These are phyloP conservation scores for Microdon myrmicae DNA, from an alignment of 2,888 invertebrate species.

Conservation along the genomic window DNA sequence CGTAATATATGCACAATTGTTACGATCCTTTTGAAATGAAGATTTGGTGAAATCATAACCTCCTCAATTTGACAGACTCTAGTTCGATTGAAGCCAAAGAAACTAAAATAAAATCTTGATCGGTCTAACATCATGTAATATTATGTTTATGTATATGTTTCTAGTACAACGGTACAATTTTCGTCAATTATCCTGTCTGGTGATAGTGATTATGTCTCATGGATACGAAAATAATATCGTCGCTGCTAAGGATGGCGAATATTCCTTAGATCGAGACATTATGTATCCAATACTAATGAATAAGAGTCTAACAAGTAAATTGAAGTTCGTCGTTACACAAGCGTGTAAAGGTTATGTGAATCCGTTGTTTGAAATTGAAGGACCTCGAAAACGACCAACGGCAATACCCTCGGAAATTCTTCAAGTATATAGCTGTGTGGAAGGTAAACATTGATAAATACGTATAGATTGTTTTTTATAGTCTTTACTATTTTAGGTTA, in stretches of 20 bases:
- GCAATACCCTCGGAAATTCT: slow-evolving; percentile 22
- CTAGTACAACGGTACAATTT: slow-evolving; percentile 19
- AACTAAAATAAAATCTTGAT: too few relatives aligned
- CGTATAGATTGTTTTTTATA: not conserved
- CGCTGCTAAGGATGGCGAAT: slow-evolving; percentile 24
- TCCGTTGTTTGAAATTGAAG: slow-evolving; percentile 9
- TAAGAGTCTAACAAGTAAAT: slow-evolving; percentile 15
- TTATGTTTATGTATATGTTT: not conserved
- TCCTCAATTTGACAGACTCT: too few relatives aligned
- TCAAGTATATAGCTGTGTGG: slow-evolving; percentile 26
- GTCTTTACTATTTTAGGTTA: slow-evolving; percentile 15
- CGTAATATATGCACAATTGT: too few relatives aligned
- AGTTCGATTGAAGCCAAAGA: too few relatives aligned
- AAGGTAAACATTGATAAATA: slow-evolving; percentile 7
- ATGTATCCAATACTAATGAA: slow-evolving; percentile 25
- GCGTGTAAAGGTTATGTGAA: slow-evolving; percentile 22
- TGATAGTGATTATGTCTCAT: slow-evolving; percentile 31
- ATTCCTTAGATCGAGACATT: slow-evolving; percentile 20
- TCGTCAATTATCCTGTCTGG: slow-evolving; percentile 10
- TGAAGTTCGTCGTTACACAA: slow-evolving; percentile 15
- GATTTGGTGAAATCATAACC: too few relatives aligned
- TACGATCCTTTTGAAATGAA: too few relatives aligned
- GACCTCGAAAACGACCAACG: slow-evolving; percentile 1
- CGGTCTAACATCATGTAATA: too few relatives aligned
- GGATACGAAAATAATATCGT: slow-evolving; percentile 18